Evolutionary conservation across 1,140 invertebrate genomes (phyloP), one percentile per base, ranked within the genome.

Genomic region (Drosophila ercepeae): DNA sequence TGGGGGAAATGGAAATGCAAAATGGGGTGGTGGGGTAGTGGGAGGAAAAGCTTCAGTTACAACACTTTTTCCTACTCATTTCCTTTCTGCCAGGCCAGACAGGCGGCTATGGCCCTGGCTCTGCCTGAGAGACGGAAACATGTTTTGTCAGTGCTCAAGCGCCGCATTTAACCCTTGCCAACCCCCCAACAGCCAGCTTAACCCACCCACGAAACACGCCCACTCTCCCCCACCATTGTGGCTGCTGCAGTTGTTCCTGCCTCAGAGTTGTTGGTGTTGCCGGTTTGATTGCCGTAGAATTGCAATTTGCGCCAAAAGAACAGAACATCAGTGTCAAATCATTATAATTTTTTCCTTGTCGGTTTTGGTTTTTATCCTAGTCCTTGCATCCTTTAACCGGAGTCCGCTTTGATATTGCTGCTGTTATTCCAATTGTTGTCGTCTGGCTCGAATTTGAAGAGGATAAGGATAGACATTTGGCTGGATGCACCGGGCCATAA

Each of bases 241-340:
- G 68, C 70, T 39, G 34, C 68, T 67, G 61, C 57, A 59, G 61
- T 73, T 64, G 52, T 44, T 54, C 32, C 55, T 61, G 51, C 14
- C 54, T 27, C 11, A 11, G 39, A 44, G 41, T 23, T 53, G 54
- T 21, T 52, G 46, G 27, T 64, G 57, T 44, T 73, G 82, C 73
- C 73, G 72, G 77, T 88, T 88, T 88, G 82, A 88, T 88, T 88
- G 82, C 82, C 83, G 83, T 78, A 72, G 72, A 88, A 88, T 88
- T 88, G 83, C 78, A 88, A 89, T 88, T 88, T 88, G 82, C 74
- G 82, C 83, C 83, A 86, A 61, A 82, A 78, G 75, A 67, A 88
- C 82, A 88, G 65, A 88, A 67, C 82, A 89, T 89, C 82, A 88
- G 83, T 79, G 82, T 88, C 82, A 88, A 88, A 88, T 88, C 83